A percentile compares a stretch with the other conserved stretches of the same genome.
Evolutionary conservation across 2,888 invertebrate genomes (phyloP).

Genomic region (Orchesellides sinensis): DNA sequence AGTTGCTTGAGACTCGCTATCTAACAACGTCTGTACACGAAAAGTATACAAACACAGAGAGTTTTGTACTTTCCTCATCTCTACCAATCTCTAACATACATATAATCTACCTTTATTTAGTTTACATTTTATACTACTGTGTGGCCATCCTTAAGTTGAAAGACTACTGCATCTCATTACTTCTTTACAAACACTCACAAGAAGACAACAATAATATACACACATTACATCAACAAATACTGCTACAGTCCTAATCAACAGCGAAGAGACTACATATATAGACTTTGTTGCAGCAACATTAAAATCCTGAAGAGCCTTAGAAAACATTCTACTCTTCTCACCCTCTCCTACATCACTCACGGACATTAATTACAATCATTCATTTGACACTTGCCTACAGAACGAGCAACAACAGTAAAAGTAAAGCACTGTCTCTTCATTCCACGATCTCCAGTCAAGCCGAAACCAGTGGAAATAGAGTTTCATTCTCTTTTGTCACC

Average conservation of each 20-base stretch:
- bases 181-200: no score
- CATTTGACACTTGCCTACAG: conserved; percentile 57
- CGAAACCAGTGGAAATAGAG: conserved; percentile 24
- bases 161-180: neutral
- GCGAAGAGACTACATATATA: no score
- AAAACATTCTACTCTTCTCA: conserved; percentile 28
- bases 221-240: neutral
- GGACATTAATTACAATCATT: conserved; percentile 60
- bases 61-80: neutral
- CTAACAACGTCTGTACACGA: neutral
- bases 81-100: neutral
- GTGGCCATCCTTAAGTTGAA: neutral
- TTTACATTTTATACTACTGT: no score
- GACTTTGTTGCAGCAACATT: conserved; percentile 16
- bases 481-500: conserved; percentile 27
- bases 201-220: no score
- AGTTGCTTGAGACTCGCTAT: conserved; percentile 5
- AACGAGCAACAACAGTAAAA: conserved; percentile 27
- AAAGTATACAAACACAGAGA: neutral
- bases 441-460: conserved; percentile 43
- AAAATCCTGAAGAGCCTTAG: conserved; percentile 6
- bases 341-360: conserved; percentile 48
- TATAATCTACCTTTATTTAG: neutral
- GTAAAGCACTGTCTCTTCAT: conserved; percentile 11
- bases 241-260: no score